phyloP scores from a whole-genome alignment of 2,888 invertebrate species.

The Lasioglossum morio region DNA sequence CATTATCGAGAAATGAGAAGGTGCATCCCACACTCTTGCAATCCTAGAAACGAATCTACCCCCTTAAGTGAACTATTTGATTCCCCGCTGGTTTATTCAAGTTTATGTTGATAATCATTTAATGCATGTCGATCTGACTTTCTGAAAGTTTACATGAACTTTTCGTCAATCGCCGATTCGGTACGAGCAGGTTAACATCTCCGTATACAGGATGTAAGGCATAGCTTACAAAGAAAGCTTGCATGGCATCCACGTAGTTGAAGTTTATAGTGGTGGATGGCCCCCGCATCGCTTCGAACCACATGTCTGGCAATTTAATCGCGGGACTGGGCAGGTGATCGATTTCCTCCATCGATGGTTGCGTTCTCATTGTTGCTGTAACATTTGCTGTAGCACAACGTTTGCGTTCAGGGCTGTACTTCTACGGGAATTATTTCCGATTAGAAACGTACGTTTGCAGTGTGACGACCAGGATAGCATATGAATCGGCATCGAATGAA shows the following conservation, averaged over 20 bases:
- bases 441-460: slow-evolving; percentile 76
- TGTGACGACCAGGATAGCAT: slow-evolving; percentile 78
- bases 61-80: neutral
- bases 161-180: neutral
- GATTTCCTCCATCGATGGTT: slow-evolving; percentile 75
- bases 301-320: slow-evolving; percentile 60
- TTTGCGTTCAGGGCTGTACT: neutral
- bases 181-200: neutral
- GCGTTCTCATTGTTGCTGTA: slow-evolving; percentile 27
- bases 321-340: slow-evolving; percentile 79
- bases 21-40: too few relatives aligned
- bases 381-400: neutral
- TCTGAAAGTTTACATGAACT: neutral
- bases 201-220: neutral
- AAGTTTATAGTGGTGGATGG: slow-evolving; percentile 72
- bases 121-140: neutral
- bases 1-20: too few relatives aligned
- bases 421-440: neutral
- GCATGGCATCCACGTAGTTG: slow-evolving; percentile 83
- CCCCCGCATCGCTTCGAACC: slow-evolving; percentile 64
- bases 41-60: too few relatives aligned
- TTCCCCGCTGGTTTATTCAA: neutral
- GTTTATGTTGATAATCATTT: neutral
- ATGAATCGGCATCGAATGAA: slow-evolving; percentile 77
- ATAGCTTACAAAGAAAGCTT: slow-evolving; percentile 82